phyloP scores from a whole-genome alignment of 2,797 vertebrate species.

The Pempheris klunzingeri region DNA sequence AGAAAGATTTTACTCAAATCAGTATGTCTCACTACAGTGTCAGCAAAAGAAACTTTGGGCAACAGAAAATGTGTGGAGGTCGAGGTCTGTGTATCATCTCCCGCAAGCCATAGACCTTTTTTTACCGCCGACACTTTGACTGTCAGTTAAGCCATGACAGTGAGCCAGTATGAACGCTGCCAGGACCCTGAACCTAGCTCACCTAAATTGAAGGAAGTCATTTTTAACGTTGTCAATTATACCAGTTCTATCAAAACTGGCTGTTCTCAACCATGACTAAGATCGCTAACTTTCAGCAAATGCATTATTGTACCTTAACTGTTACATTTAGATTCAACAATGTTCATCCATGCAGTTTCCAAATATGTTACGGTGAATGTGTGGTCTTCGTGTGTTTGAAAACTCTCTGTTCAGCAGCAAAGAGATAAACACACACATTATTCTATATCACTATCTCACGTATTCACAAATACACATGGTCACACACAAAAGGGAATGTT shows the following conservation, averaged over 20 bases:
- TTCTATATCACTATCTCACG: not conserved
- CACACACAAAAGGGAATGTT: not conserved
- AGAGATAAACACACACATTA: slow-evolving; percentile 5
- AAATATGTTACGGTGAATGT: not conserved
- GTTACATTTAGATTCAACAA: not conserved
- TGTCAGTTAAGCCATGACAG: not conserved
- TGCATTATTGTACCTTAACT: not conserved
- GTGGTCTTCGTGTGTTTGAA: not conserved
- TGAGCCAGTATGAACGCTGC: not conserved
- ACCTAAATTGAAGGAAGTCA: not conserved
- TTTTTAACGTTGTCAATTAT: not conserved
- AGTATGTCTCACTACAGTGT: not conserved
- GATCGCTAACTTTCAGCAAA: not conserved
- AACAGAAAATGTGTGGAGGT: not conserved
- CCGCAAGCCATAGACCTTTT: not conserved
- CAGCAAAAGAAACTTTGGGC: not conserved
- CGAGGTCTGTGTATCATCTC: not conserved
- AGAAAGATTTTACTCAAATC: not conserved
- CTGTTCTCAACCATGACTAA: not conserved
- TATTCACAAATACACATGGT: slow-evolving; percentile 2
- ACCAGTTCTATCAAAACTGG: not conserved
- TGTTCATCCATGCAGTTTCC: not conserved
- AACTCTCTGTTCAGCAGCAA: slow-evolving; percentile 6
- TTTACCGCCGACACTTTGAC: not conserved
- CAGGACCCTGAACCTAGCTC: not conserved